Evolutionary conservation across 1,140 invertebrate genomes (phyloP), one percentile per base, ranked within the genome.

Genomic region (Rhopalosiphum padi): DNA sequence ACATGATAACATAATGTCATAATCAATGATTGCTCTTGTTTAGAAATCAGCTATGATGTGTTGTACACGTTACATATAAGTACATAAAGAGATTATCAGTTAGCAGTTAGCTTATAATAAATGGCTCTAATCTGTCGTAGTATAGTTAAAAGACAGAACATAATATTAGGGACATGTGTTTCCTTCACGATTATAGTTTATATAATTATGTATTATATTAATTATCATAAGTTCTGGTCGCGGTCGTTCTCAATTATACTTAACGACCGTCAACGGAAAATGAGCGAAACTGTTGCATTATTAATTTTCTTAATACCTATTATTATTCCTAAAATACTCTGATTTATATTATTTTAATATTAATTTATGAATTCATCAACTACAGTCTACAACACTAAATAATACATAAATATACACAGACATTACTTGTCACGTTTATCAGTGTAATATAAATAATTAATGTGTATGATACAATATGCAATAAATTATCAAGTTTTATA

Each of bases 11-110:
- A 51, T 51, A n/a, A 77, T n/a, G 15, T 77, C 48, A 51, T 77
- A 77, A n/a, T 77, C 60, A 77, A 77, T 77, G 60, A 77, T n/a
- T n/a, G 60, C 60, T 77, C n/a, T 68, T 68, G 60, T 68, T 68
- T 68, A n/a, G 60, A n/a, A 68, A 68, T 68, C 60, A 68, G 60
- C 30, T n/a, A 30, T 68, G n/a, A 68, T 30, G 9, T 30, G 60
- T 68, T 30, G 11, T n/a, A 77, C 3, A 21, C 30, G 30, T 35
- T n/a, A n/a, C 30, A 77, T 77, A 6, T n/a, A n/a, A 68, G 9
- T n/a, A 77, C 30, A 77, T 35, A 77, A 77, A 77, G 60, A 18
- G n/a, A n/a, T 77, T n/a, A 77, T n/a, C 60, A n/a, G 60, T 51
- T 48, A 68, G n/a, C 30, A 11, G 30, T 68, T 77, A 77, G 30